Conservation (phyloP, 2,113 vertebrate species). For the Catharus fuscescens region DNA sequence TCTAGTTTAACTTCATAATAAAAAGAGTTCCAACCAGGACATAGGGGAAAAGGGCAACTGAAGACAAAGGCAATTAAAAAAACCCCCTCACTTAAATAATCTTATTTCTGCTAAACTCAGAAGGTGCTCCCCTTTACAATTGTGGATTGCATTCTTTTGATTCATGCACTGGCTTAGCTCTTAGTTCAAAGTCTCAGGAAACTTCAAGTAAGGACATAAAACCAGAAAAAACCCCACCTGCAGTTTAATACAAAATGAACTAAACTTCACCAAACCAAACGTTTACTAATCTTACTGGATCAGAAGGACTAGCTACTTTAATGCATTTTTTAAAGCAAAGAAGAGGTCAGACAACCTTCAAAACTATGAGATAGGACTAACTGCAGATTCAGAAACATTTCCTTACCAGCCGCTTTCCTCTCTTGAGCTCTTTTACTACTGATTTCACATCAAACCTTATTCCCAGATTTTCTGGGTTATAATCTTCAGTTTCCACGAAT, state of each 20-base stretch:
- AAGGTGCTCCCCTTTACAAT: not conserved
- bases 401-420: slow-evolving; percentile 79
- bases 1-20: not conserved
- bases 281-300: not conserved
- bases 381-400: not conserved
- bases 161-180: not conserved
- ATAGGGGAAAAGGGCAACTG: not conserved
- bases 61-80: not conserved
- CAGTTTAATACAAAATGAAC: not conserved
- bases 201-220: not conserved
- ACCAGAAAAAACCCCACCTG: not conserved
- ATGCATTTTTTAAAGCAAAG: not conserved
- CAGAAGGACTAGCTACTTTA: not conserved
- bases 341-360: not conserved
- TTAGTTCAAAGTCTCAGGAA: not conserved
- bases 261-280: not conserved
- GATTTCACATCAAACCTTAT: slow-evolving; percentile 74
- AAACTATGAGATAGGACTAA: not conserved
- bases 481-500: slow-evolving; percentile 74
- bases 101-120: not conserved
- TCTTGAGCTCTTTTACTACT: slow-evolving; percentile 72
- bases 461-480: slow-evolving; percentile 16
- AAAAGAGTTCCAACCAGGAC: not conserved
- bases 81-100: not conserved
- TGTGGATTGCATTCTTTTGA: not conserved